phyloP scores from a whole-genome alignment of 37 sponge, comb jelly and placozoan genomes.

The Axinella damicornis region DNA sequence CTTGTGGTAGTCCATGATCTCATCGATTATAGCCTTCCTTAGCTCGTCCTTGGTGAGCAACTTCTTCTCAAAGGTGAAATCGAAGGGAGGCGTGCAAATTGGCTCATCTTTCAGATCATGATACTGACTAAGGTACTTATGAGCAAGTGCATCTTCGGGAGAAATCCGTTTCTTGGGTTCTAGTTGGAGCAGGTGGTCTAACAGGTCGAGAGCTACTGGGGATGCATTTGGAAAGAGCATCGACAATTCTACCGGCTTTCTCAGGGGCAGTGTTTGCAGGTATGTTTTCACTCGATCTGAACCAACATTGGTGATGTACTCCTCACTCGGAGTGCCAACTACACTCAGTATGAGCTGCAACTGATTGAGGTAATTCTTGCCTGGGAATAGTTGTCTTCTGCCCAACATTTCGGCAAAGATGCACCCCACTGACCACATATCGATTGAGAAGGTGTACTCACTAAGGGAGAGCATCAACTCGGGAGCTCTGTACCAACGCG shows the following conservation, averaged over 20 bases:
- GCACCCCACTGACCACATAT: conserved; percentile 94
- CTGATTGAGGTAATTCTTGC: conserved; percentile 88
- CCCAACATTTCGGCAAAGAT: conserved; percentile 92
- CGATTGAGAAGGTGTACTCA: conserved; percentile 87
- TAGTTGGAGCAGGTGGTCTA: conserved; percentile 75
- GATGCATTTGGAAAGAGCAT: conserved; percentile 73
- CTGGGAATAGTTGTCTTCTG: conserved; percentile 87
- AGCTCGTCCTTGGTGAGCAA: conserved; percentile 72
- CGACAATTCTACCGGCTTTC: conserved; percentile 57
- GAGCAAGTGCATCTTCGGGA: conserved; percentile 71
- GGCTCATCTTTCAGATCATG: conserved; percentile 92
- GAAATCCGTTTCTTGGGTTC: conserved; percentile 67
- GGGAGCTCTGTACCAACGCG: conserved; percentile 96
- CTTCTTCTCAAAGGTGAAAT: conserved; percentile 90
- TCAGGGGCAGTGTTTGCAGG: conserved; percentile 65
- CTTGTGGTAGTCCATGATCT: conserved; percentile 89
- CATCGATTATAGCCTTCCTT: conserved; percentile 67
- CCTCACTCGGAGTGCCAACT: conserved; percentile 83
- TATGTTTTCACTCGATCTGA: conserved; percentile 84
- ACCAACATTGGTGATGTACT: conserved; percentile 68
- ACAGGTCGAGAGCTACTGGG: conserved; percentile 66
- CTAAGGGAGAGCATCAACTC: conserved; percentile 91
- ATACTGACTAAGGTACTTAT: conserved; percentile 82
- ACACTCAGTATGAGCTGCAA: conserved; percentile 89
- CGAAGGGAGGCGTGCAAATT: conserved; percentile 75